These are phyloP conservation scores for Polia nebulosa DNA, from an alignment of 2,888 invertebrate genomes.

Conservation along the genomic window DNA sequence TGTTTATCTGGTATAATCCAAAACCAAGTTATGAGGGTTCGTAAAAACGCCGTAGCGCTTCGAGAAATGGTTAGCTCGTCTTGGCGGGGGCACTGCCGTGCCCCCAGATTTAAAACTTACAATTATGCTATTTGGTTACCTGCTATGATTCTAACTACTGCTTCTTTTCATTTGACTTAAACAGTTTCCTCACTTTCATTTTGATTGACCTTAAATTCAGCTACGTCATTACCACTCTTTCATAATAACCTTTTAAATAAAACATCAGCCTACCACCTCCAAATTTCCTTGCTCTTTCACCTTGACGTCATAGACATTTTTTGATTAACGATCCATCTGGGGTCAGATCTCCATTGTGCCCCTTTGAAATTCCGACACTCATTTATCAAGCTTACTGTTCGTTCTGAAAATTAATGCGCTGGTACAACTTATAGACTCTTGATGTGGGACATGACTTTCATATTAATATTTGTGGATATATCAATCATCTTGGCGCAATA, in stretches of 20 bases:
- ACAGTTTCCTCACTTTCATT: neutral
- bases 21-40: too few species aligned
- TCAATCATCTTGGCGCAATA: constrained; percentile 40
- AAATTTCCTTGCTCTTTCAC: constrained; percentile 74
- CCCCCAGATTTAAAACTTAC: neutral
- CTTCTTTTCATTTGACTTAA: neutral
- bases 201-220: constrained; percentile 11
- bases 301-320: constrained; percentile 84
- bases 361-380: constrained; percentile 87
- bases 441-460: constrained; percentile 57
- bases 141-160: too few species aligned
- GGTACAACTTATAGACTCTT: constrained; percentile 75
- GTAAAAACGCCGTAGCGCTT: too few species aligned
- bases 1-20: too few species aligned
- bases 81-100: too few species aligned
- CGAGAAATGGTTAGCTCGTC: too few species aligned
- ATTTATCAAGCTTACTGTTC: constrained; percentile 90
- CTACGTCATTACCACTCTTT: constrained; percentile 16
- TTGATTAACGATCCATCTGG: constrained; percentile 86
- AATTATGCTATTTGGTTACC: neutral
- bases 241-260: constrained; percentile 41
- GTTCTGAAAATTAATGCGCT: constrained; percentile 85
- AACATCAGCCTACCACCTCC: constrained; percentile 50
- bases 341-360: constrained; percentile 87
- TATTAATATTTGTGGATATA: constrained; percentile 52